These are phyloP conservation scores for Meteorus sp. DNA, from an alignment of 1,140 invertebrate genomes.

Conservation along the genomic window DNA sequence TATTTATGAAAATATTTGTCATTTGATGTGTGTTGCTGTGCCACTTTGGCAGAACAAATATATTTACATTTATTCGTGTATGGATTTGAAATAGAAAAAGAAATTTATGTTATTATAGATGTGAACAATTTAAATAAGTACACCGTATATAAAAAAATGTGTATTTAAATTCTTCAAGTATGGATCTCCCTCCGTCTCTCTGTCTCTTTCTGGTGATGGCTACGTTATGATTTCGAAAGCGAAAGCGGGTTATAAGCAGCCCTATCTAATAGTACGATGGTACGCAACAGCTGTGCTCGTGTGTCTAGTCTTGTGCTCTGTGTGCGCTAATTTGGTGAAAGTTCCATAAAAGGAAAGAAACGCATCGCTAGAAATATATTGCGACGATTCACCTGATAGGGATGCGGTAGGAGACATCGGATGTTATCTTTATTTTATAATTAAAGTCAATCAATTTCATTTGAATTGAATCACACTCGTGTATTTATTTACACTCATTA, in stretches of 20 bases:
- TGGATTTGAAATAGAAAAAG: not conserved
- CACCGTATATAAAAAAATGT: conserved; percentile 2
- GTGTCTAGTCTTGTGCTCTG: not conserved
- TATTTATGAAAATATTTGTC: no score
- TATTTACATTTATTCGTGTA: not conserved
- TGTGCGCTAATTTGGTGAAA: conserved; percentile 20
- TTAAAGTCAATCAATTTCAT: no score
- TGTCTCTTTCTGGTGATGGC: not conserved
- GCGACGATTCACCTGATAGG: no score
- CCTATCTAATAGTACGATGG: conserved; percentile 23
- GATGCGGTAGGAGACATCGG: not conserved
- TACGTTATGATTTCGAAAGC: conserved; percentile 23
- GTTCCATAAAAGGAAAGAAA: conserved; percentile 1
- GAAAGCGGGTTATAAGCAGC: conserved; percentile 21
- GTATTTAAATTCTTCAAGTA: not conserved
- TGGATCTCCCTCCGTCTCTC: no score
- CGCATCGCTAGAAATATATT: not conserved
- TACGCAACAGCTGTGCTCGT: conserved; percentile 23
- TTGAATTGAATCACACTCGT: no score
- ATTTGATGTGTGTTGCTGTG: no score
- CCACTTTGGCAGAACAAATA: no score
- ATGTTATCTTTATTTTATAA: no score
- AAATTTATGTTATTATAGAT: not conserved
- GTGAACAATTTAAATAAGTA: not conserved
- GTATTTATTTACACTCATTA: no score